These are phyloP conservation scores for Drosophila formosana DNA, from an alignment of 2,888 invertebrate species.

Conservation along the genomic window DNA sequence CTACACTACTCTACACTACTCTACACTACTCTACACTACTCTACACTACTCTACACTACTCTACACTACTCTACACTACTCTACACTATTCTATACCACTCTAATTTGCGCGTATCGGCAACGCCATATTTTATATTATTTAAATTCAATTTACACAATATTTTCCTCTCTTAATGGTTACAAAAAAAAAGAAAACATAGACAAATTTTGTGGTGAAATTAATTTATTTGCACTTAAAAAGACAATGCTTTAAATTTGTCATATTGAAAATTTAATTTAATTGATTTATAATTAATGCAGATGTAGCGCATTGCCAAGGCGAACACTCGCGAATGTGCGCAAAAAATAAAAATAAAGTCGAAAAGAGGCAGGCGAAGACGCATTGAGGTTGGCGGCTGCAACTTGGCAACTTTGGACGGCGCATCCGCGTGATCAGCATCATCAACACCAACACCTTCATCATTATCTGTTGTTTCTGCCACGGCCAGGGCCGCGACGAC, in stretches of 20 bases:
- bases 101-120: neutral
- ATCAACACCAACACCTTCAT: slow-evolving; percentile 72
- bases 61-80: neutral
- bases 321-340: slow-evolving; percentile 8
- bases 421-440: slow-evolving; percentile 64
- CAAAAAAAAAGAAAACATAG: too few relatives aligned
- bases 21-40: neutral
- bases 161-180: too few relatives aligned
- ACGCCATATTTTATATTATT: too few relatives aligned
- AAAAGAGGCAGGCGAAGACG: slow-evolving; percentile 9
- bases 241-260: too few relatives aligned
- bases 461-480: slow-evolving; percentile 72
- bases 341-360: neutral
- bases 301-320: slow-evolving; percentile 35
- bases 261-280: neutral
- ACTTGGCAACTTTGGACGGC: slow-evolving; percentile 24
- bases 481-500: slow-evolving; percentile 17
- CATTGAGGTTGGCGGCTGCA: slow-evolving; percentile 29
- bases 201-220: too few relatives aligned
- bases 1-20: neutral
- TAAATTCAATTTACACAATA: too few relatives aligned
- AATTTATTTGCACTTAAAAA: too few relatives aligned
- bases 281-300: slow-evolving; percentile 2
- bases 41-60: neutral
- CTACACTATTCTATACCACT: too few relatives aligned